Percentiles rank a stretch among this genome's conserved stretches.
phyloP scores from a whole-genome alignment of 2,888 invertebrate genomes.

The Hymenopus coronatus region DNA sequence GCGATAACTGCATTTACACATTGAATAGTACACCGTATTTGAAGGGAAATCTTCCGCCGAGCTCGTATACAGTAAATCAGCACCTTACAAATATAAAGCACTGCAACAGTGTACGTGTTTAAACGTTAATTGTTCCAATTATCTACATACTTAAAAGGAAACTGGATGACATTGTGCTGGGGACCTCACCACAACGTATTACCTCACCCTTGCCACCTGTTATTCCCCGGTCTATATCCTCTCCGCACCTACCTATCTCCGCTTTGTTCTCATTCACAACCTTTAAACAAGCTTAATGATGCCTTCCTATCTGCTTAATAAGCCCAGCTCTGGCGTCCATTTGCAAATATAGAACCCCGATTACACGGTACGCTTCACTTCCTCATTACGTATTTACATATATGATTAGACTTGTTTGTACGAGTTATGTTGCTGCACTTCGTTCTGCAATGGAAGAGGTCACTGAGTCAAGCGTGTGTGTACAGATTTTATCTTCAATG shows the following conservation, averaged over 20 bases:
- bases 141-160: neutral
- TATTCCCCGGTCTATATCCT: neutral
- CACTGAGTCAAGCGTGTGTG: too few relatives aligned
- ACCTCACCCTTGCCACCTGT: neutral
- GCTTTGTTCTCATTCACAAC: neutral
- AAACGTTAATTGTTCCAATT: neutral
- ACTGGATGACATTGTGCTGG: neutral
- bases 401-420: too few relatives aligned
- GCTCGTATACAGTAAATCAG: neutral
- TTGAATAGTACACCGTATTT: neutral
- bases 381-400: neutral
- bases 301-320: neutral
- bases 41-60: neutral
- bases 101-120: neutral
- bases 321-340: neutral
- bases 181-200: neutral
- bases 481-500: too few relatives aligned
- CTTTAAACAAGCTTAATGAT: neutral
- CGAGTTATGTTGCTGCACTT: too few relatives aligned
- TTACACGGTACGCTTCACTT: neutral
- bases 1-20: too few relatives aligned
- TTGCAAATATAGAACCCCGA: neutral
- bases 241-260: neutral
- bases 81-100: neutral
- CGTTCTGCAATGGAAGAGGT: too few relatives aligned